phyloP scores from a whole-genome alignment of 1,140 invertebrate genomes.

The Physella acuta region DNA sequence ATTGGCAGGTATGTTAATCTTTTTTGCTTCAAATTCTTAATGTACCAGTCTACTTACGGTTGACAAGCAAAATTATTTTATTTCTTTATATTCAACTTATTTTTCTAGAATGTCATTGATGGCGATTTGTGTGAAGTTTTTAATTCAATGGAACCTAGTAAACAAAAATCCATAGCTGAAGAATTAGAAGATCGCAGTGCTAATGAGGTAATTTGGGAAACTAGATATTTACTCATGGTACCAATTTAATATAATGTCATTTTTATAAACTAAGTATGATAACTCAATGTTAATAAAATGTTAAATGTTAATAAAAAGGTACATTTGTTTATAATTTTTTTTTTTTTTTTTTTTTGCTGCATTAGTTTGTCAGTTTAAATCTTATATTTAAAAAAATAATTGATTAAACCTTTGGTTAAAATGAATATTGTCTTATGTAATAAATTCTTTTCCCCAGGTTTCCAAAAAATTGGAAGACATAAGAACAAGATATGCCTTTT shows the following conservation, averaged over 20 bases:
- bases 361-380: no score
- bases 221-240: neutral
- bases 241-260: neutral
- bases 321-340: neutral
- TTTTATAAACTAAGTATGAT: neutral
- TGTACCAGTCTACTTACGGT: no score
- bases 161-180: slow-evolving; percentile 92
- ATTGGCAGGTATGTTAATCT: no score
- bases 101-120: slow-evolving; percentile 88
- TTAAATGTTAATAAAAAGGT: neutral
- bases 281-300: neutral
- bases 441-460: no score
- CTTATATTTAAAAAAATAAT: no score
- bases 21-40: no score
- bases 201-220: slow-evolving; percentile 85
- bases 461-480: slow-evolving; percentile 69
- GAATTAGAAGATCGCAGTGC: slow-evolving; percentile 93
- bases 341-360: no score
- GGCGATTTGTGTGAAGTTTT: slow-evolving; percentile 99
- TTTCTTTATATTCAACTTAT: no score
- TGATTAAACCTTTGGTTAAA: no score
- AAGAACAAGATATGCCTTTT: slow-evolving; percentile 64
- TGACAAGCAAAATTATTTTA: no score
- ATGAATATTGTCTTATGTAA: no score
- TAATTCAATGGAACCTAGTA: slow-evolving; percentile 88